Evolutionary conservation across 2,797 vertebrate genomes (phyloP), one percentile per base, ranked within the genome.

Genomic region (Aphelocoma californica): DNA sequence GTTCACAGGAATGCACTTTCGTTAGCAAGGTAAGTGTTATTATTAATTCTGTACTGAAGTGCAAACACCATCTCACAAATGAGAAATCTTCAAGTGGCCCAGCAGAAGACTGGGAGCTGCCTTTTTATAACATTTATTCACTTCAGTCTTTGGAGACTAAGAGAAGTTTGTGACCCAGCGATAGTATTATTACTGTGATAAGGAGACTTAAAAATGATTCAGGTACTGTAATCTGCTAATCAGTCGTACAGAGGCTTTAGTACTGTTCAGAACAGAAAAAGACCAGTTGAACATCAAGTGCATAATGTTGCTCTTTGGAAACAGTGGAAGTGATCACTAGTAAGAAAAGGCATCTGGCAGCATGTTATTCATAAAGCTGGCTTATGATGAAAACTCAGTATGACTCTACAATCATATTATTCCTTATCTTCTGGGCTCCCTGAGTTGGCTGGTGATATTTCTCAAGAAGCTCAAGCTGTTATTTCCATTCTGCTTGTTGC

Each of bases 391-490:
- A 89, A 92, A 50, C 47, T 93, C 50, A 64, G 54, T 57, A 51
- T 69, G 72, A 66, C 32, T 78, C 60, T 93, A 54, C 54, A 72
- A 3, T 48, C 51, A 12, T 70, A 64, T 65, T 77, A 56, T 61
- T 80, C 53, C 44, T 82, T 87, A 31, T 93, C 69, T 95, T 80
- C 45, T 79, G 60, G 44, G 45, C 42, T 95, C 53, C 29, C 44
- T 54, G 50, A 60, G 32, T 69, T 95, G 73, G 44, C 38, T 91
- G 31, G 28, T 88, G 51, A 65, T 89, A 84, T 92, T 95, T 80
- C 84, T 77, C 42, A 83, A 73, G 75, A 86, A 85, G 50, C 32
- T 94, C 94, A 90, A 67, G 96, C 96, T 97, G 95, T 95, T 96
- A 80, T 92, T 96, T 93, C 81, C 72, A 92, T 93, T 85, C 93